Evolutionary conservation across 1,140 invertebrate species (phyloP), one percentile per base, ranked within the genome.

Genomic region (Cyphomyrmex costatus): DNA sequence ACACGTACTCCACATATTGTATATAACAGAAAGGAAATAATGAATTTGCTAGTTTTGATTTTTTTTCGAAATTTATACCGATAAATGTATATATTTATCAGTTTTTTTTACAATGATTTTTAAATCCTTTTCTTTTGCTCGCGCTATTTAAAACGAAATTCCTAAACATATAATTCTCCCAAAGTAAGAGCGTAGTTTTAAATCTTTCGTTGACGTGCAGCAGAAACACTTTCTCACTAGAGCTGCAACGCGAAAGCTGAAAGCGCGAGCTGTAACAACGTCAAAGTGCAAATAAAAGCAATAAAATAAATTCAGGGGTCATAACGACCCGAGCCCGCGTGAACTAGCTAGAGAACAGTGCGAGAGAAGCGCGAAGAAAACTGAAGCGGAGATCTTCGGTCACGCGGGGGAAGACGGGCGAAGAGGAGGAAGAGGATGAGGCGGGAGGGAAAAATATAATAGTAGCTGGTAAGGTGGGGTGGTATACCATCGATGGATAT

Each of bases 401-500:
- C 42, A 66, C 21, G n/a, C n/a, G n/a, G 21, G 14, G 58, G 53
- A 58, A 12, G 33, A 73, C 46, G 49, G 7, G 24, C 24, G n/a
- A 49, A 49, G 46, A 53, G 66, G 5, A 19, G 33, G n/a, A 56
- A 70, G 8, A 14, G 30, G n/a, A 42, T 42, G 24, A 49, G 49
- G 33, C 27, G 21, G 51, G 65, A 68, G 83, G 53, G 73, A 90
- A 88, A 90, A 90, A 90, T 90, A 90, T 90, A 90, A 91, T 90
- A 84, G 84, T 91, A 79, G 78, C 27, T 46, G 53, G 70, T 19
- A 12, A 58, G 36, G 87, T 71, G 68, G 76, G 88, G 80, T 73
- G 73, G 80, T 90, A 66, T 77, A 86, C 88, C 89, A 93, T 94
- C 92, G 91, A 94, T 93, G 92, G 91, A 90, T 93, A 93, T 94